Evolutionary conservation across 2,797 vertebrate species (phyloP).

Genomic region (Xiphophorus birchmanni): DNA sequence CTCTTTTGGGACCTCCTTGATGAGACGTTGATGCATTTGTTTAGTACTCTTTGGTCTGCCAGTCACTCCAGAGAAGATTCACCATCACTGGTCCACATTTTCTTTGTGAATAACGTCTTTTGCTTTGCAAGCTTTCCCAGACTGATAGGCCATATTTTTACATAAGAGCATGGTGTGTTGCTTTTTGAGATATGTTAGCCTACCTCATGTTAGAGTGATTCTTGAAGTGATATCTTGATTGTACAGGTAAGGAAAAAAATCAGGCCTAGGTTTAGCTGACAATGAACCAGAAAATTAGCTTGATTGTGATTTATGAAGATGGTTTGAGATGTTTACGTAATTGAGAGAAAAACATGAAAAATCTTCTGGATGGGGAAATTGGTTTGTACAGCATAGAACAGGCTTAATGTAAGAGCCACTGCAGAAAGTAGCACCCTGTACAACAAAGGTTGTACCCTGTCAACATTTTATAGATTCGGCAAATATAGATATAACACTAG

Average conservation of each 20-base stretch:
- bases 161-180: not conserved
- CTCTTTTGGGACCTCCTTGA: not conserved
- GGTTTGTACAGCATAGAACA: not conserved
- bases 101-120: not conserved
- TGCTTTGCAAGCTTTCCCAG: not conserved
- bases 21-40: not conserved
- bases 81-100: not conserved
- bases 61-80: not conserved
- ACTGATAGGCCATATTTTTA: not conserved
- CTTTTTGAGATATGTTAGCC: not conserved
- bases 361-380: not conserved
- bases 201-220: not conserved
- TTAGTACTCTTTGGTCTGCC: not conserved
- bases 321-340: too few relatives aligned
- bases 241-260: not conserved
- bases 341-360: not conserved
- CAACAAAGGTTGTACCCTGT: not conserved
- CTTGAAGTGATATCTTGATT: not conserved
- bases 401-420: not conserved
- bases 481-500: not conserved
- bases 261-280: not conserved
- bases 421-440: not conserved
- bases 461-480: not conserved
- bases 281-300: not conserved
- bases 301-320: not conserved